These are phyloP conservation scores for Mesembrinibis cayennensis DNA, from an alignment of 2,113 vertebrate genomes.

Conservation along the genomic window DNA sequence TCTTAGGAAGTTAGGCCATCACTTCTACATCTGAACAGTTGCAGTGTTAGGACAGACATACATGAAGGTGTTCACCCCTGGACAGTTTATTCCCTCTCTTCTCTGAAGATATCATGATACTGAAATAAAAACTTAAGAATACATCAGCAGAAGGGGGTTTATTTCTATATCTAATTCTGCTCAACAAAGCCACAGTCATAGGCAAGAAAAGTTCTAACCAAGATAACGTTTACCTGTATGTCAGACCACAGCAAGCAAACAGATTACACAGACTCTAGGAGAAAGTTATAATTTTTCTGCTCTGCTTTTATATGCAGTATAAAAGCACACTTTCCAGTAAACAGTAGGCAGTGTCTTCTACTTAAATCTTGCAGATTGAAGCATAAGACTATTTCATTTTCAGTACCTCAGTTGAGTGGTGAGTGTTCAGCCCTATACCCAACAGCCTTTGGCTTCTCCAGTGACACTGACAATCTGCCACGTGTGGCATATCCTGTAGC, in stretches of 20 bases:
- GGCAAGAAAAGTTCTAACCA: background rate
- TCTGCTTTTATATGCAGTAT: background rate
- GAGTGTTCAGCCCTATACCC: background rate
- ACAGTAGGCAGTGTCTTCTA: background rate
- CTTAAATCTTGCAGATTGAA: background rate
- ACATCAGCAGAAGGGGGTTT: background rate
- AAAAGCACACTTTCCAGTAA: background rate
- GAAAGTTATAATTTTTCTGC: background rate
- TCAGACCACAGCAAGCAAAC: background rate
- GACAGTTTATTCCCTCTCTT: background rate
- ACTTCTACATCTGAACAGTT: background rate
- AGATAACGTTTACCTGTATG: background rate
- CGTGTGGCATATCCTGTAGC: background rate
- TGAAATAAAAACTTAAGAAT: background rate
- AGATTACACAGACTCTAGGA: accelerated
- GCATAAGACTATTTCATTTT: background rate
- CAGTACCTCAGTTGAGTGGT: background rate
- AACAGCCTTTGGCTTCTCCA: background rate
- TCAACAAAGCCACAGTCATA: background rate
- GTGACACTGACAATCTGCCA: background rate
- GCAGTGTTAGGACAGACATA: background rate
- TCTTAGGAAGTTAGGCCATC: background rate
- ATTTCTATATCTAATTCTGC: background rate
- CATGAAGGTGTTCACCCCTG: accelerated
- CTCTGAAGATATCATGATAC: background rate